Percentiles rank a stretch among this genome's conserved stretches.
These are phyloP conservation scores for Microplitis demolitor DNA, from an alignment of 1,140 invertebrate genomes.

Conservation along the genomic window DNA sequence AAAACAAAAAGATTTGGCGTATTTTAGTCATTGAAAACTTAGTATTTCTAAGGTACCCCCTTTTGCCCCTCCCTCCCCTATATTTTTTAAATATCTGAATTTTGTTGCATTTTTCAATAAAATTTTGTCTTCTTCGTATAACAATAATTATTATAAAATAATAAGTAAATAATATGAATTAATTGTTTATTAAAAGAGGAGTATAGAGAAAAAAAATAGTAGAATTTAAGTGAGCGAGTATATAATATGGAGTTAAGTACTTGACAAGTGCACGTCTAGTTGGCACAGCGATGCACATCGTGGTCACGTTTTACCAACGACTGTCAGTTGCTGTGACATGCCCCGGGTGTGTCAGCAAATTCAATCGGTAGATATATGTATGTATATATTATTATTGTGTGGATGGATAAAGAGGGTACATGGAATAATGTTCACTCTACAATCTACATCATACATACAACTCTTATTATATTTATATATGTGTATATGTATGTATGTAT, in stretches of 20 bases:
- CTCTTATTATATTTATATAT: not conserved
- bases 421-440: not conserved
- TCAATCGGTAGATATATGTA: slow-evolving; percentile 15
- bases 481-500: not conserved
- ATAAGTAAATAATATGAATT: too few species aligned
- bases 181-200: not conserved
- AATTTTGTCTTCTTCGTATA: too few species aligned
- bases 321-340: slow-evolving; percentile 12
- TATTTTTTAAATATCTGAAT: too few species aligned
- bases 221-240: not conserved
- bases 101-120: too few species aligned
- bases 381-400: not conserved
- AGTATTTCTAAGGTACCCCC: too few species aligned
- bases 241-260: not conserved
- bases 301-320: slow-evolving; percentile 31
- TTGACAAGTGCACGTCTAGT: slow-evolving; percentile 27
- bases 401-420: too few species aligned
- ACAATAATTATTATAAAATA: too few species aligned
- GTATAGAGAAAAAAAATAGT: slow-evolving; percentile 1
- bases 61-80: too few species aligned
- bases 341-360: slow-evolving; percentile 30
- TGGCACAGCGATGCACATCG: slow-evolving; percentile 29
- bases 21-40: too few species aligned
- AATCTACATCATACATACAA: slow-evolving; percentile 5
- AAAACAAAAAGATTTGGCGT: too few species aligned